Base-by-base conservation (phyloP, 2,888 invertebrate species). In the Leptinotarsa haldemani region DNA sequence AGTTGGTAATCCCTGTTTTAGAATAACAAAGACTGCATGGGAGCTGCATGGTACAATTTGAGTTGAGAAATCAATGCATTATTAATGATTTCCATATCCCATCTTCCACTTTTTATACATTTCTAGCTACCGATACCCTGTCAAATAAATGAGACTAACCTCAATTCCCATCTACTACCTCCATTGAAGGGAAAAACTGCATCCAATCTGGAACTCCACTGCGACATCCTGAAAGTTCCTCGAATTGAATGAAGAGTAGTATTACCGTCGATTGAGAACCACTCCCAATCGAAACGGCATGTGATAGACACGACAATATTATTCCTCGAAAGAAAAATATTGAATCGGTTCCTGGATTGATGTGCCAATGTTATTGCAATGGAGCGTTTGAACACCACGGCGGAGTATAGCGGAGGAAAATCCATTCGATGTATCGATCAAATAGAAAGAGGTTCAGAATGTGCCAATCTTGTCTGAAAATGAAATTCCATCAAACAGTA, bases 291-390 rank as follows among this genome's bases (percentile, higher is more conserved):
- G 52, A 52, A 52, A 18, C 52, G 52, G 52, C n/a, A 52, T 52
- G 52, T 52, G 52, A 52, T 52, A 52, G 52, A 52, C 52, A 12
- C 18, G 52, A 52, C 18, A 52, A 52, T 52, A 52, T 52, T 52
- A 52, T 52, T 52, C 18, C 52, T 52, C 18, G 52, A 20, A 52
- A 52, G 52, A 52, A 52, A 52, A 52, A 52, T 52, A 52, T 52
- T 52, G 52, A 52, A 12, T 52, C 52, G 3, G 3, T 18, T 52
- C 18, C 18, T 52, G 52, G 52, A 52, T 52, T 52, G 52, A 52
- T 52, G 52, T 52, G 52, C 9, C 52, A 18, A 7, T 52, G 52
- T 52, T 52, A 52, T 52, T 52, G 52, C 52, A 52, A 52, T 52
- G 52, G 9, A 18, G 18, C 52, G 18, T 18, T 52, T 52, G 18